Base-by-base conservation (phyloP, 2,888 invertebrate species). In the Mythimna impura region DNA sequence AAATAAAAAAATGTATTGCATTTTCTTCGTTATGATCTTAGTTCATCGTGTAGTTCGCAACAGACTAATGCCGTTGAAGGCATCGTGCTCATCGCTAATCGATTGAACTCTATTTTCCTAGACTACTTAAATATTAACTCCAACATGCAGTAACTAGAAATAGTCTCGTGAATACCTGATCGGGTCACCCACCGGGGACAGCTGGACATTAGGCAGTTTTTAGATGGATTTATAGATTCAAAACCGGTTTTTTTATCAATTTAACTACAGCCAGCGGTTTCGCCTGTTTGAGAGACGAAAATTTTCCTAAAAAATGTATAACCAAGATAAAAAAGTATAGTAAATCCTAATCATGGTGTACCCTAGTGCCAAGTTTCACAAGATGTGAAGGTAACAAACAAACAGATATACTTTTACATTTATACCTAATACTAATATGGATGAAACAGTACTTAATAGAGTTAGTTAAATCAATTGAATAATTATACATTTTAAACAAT, bases 401-500 rank as follows among this genome's bases (percentile, higher is more conserved):
- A 8, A 50, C 8, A 50, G 3, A 47, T 17, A 17, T 47, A 17
- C 47, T 47, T 50, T 50, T 20, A n/a, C n/a, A n/a, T 20, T 20
- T 7, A 20, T 47, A 47, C 47, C 43, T 43, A 30, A 52, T n/a
- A n/a, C n/a, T 1, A 40, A 8, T 52, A n/a, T n/a, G 50, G n/a
- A 52, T 52, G 8, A n/a, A 52, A 52, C n/a, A 52, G 50, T 52
- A 17, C n/a, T 17, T 3, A 2, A 52, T 52, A 7, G 50, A 52
- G 14, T 52, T 52, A 52, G 3, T 52, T 20, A 52, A 52, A 25
- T 57, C 30, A 58, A 40, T 71, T 30, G 30, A 52, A 71, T 7
- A 20, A 70, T 22, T n/a, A 17, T 14, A 10, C 17, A 69, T 43
- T 34, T 40, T 9, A 14, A 55, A 60, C 22, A 60, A 34, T 54